Conservation (phyloP, 1,140 invertebrate genomes). For the Lycorma delicatula region DNA sequence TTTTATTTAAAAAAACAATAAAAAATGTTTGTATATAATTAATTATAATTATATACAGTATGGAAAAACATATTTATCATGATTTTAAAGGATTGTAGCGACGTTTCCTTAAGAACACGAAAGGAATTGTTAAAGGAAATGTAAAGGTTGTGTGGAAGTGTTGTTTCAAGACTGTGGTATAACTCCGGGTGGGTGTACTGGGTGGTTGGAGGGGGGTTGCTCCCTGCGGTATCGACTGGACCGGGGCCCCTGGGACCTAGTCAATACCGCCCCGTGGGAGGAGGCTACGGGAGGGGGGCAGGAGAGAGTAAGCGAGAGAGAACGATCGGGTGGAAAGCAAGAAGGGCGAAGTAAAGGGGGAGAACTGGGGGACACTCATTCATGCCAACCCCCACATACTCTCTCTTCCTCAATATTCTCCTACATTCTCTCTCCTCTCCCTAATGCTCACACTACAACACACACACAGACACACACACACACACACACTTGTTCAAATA, state of each 20-base stretch:
- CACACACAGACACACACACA: background rate
- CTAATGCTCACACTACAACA: no score
- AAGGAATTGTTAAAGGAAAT: no score
- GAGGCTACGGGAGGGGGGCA: slow-evolving; percentile 6
- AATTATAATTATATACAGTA: no score
- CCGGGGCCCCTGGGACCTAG: slow-evolving; percentile 36
- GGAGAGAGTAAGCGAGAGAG: no score
- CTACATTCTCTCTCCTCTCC: background rate
- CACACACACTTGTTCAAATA: background rate
- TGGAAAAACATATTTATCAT: no score
- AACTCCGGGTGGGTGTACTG: slow-evolving; percentile 24
- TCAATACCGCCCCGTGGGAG: slow-evolving; percentile 39
- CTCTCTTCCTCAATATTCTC: slow-evolving; percentile 1
- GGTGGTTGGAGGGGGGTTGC: slow-evolving; percentile 24
- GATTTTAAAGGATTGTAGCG: no score
- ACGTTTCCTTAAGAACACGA: no score
- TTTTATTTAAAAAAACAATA: no score
- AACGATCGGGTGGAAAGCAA: no score
- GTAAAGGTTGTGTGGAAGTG: background rate
- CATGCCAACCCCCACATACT: background rate
- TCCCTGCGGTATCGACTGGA: slow-evolving; percentile 40
- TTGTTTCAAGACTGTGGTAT: slow-evolving; percentile 1
- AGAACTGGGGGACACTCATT: background rate
- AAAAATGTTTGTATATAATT: no score
- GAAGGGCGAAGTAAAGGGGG: background rate